phyloP scores from a whole-genome alignment of 2,797 vertebrate genomes.

The Atherinosoma microstoma region DNA sequence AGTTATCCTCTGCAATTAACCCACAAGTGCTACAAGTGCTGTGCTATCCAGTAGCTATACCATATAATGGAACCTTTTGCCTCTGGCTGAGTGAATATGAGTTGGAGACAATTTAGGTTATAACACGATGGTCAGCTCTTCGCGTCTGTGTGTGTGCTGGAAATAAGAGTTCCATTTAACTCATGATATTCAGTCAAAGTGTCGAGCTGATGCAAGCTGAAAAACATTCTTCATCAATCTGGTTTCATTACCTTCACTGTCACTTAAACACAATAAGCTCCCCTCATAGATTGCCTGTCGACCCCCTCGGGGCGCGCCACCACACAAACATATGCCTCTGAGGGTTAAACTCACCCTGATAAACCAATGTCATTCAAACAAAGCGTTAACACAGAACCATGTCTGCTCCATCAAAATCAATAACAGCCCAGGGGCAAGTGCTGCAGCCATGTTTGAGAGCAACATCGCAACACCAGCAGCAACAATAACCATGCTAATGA shows the following conservation, averaged over 20 bases:
- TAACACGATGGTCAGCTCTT: constrained; percentile 29
- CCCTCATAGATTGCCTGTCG: constrained; percentile 49
- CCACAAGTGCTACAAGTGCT: constrained; percentile 19
- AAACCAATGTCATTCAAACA: constrained; percentile 78
- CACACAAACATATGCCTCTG: constrained; percentile 15
- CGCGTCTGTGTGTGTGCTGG: constrained; percentile 10
- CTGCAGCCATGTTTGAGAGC: constrained; percentile 53
- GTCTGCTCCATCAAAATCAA: constrained; percentile 79
- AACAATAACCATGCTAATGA: constrained; percentile 82
- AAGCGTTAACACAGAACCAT: constrained; percentile 59
- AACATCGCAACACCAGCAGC: constrained; percentile 60
- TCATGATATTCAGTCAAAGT: constrained; percentile 51
- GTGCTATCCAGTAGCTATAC: background rate
- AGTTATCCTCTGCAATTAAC: constrained; percentile 43
- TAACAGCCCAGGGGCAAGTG: constrained; percentile 56
- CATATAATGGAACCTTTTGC: constrained; percentile 38
- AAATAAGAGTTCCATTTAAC: constrained; percentile 57
- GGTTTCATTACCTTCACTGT: constrained; percentile 60
- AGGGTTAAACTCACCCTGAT: constrained; percentile 68
- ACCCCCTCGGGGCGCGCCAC: constrained; percentile 24
- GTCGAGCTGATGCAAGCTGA: constrained; percentile 61
- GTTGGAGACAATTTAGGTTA: constrained; percentile 20
- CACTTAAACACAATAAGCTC: constrained; percentile 76
- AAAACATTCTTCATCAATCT: constrained; percentile 51
- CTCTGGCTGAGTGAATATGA: constrained; percentile 15